Evolutionary conservation across 2,113 vertebrate genomes (phyloP).

Genomic region (Perognathus longimembris): DNA sequence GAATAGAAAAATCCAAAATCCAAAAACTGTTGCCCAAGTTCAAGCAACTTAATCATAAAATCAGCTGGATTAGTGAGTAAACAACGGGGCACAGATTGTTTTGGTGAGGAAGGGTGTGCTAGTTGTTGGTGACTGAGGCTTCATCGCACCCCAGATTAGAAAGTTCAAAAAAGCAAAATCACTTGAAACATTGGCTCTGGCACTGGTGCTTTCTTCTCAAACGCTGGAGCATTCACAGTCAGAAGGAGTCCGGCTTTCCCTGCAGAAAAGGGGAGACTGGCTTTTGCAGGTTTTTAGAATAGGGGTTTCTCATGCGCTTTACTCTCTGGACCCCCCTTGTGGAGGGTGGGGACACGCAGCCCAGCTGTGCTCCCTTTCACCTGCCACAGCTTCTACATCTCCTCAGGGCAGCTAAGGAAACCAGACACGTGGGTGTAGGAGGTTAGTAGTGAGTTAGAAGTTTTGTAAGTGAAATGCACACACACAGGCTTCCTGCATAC

Average conservation of each 20-base stretch:
- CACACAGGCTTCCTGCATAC: neutral
- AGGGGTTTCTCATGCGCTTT: slow-evolving; percentile 11
- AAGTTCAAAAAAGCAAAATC: neutral
- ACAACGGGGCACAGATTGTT: neutral
- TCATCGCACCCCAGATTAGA: neutral
- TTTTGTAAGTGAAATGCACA: neutral
- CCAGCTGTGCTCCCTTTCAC: too few relatives aligned
- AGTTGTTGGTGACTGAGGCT: neutral
- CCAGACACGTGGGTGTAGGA: neutral
- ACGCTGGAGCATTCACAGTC: neutral
- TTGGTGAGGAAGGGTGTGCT: neutral
- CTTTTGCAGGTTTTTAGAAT: neutral
- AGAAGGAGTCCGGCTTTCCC: neutral
- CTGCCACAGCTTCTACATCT: neutral
- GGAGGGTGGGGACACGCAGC: too few relatives aligned
- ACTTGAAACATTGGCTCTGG: neutral
- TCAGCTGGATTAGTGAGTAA: neutral
- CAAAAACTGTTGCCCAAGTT: slow-evolving; percentile 49
- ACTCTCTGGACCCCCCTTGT: neutral
- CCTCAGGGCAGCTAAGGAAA: neutral
- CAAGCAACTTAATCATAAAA: slow-evolving; percentile 45
- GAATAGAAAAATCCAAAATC: neutral
- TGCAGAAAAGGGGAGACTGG: neutral
- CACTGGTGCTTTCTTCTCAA: neutral
- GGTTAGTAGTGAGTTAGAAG: neutral